Evolutionary conservation across 2,888 invertebrate genomes (phyloP), one percentile per base, ranked within the genome.

Genomic region (Polietes domitor): DNA sequence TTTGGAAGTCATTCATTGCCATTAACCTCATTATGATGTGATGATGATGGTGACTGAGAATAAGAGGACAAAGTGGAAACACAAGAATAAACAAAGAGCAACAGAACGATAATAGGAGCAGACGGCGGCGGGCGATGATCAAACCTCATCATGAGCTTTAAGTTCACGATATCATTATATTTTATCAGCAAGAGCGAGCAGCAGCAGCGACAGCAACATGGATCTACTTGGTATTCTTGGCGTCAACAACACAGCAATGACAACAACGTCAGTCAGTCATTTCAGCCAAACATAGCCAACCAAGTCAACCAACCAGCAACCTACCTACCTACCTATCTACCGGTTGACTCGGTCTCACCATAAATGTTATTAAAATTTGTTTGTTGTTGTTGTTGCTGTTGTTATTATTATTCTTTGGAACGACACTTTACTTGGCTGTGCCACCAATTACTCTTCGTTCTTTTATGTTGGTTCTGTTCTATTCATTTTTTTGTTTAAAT

Each of bases 1-100:
- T 84, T 32, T 72, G 28, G 65, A 61, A 78, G 63, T 74, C 75
- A 72, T 78, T 24, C 80, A 78, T 80, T 80, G 80, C 65, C 83
- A 80, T 84, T 84, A 84, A 80, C 83, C 83, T 84, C 77, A 84
- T 84, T 84, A 80, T 80, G 75, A 80, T 47, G n/a, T n/a, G 75
- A 80, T 75, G 47, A 78, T n/a, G n/a, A n/a, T n/a, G n/a, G n/a
- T n/a, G n/a, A n/a, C n/a, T n/a, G n/a, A 80, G 65, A 41, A 17
- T 17, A 63, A 58, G 41, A 65, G 21, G 24, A 19, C 41, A 41
- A 65, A 32, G 10, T 2, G 12, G n/a, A n/a, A n/a, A n/a, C n/a
- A 17, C 26, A 17, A 17, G n/a, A 65, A 65, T 41, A 65, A 65
- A 37, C 65, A 65, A 65, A 37, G 21, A 19, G 19, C 61, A 2